Evolutionary conservation across 2,888 invertebrate species (phyloP), one percentile per base, ranked within the genome.

Genomic region (Diarsia dahlii): DNA sequence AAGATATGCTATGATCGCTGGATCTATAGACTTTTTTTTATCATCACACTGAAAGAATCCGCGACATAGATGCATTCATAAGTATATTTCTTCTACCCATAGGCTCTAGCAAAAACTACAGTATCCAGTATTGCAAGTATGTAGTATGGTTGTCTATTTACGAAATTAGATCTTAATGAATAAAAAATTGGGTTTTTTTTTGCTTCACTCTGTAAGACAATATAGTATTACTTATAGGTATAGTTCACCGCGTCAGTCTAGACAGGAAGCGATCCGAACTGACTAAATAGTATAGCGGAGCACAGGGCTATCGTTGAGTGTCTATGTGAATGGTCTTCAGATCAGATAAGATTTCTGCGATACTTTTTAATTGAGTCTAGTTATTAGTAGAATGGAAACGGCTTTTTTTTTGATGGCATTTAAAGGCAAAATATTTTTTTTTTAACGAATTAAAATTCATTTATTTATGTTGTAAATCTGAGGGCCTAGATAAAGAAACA

Each of bases 221-320:
- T 15, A 28, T 2, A 58, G 8, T 8, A 15, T 15, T 15, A 15
- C 12, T 18, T 23, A 23, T 0, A 8, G 18, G 15, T 72, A 39
- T 13, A 56, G 52, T 70, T 50, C 60, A 58, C 48, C 15, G 46
- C 28, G 56, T 34, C 68, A 46, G 82, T 80, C 80, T 82, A 80
- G 82, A 80, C 80, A 82, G 77, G 77, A 80, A 80, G 23, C 54
- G 9, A 60, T 13, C 23, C 23, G 20, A 23, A n/a, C 65, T 23
- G 18, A 34, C 20, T 28, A 23, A 6, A 12, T 13, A 45, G 13
- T n/a, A 39, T 18, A 45, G 13, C 4, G 56, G 54, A 60, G 52
- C 56, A 54, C 67, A 60, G 20, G n/a, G 65, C 54, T 79, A n/a
- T 58, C 20, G 34, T 13, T 52, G 48, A 50, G 39, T 52, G 46